Evolutionary conservation across 64 coral and sea anemone species (phyloP).

Genomic region (Stylophora pistillata): DNA sequence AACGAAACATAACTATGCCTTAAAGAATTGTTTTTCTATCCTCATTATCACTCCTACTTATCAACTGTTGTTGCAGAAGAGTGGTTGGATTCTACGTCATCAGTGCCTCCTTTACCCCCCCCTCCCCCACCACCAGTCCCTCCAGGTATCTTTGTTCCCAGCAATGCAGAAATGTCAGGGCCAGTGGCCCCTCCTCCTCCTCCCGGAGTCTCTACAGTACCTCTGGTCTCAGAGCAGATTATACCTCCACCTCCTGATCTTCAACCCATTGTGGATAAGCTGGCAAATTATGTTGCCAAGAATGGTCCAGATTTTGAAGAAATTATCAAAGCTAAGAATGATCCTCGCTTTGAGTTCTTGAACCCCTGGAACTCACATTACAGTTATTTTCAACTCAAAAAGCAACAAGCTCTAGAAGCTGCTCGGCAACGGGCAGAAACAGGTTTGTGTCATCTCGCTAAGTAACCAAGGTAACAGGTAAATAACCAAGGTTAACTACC

Average conservation of each 20-base stretch:
- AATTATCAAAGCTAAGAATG: constrained; percentile 90
- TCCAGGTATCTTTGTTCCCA: constrained; percentile 43
- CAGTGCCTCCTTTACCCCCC: constrained; percentile 33
- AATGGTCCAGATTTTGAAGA: constrained; percentile 96
- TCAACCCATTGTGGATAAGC: constrained; percentile 96
- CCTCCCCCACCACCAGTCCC: constrained; percentile 70
- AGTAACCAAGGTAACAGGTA: too few species aligned
- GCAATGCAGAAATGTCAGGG: constrained; percentile 7
- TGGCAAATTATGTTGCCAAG: constrained; percentile 90
- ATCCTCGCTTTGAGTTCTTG: constrained; percentile 86
- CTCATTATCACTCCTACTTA: background rate
- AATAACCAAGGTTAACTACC: too few species aligned
- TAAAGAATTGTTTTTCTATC: too few species aligned
- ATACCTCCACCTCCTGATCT: constrained; percentile 96
- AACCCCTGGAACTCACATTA: constrained; percentile 87
- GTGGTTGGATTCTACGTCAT: constrained; percentile 4
- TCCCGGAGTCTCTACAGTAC: background rate
- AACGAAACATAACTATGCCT: too few species aligned
- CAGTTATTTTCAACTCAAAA: constrained; percentile 83
- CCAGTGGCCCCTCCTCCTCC: constrained; percentile 1
- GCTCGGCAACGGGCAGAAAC: background rate
- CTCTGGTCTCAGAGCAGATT: constrained; percentile 39
- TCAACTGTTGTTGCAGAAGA: constrained; percentile 41
- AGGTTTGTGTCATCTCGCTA: background rate
- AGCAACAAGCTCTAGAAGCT: constrained; percentile 19